Evolutionary conservation across 2,113 vertebrate species (phyloP), one percentile per base, ranked within the genome.

Genomic region (Geococcyx californianus): DNA sequence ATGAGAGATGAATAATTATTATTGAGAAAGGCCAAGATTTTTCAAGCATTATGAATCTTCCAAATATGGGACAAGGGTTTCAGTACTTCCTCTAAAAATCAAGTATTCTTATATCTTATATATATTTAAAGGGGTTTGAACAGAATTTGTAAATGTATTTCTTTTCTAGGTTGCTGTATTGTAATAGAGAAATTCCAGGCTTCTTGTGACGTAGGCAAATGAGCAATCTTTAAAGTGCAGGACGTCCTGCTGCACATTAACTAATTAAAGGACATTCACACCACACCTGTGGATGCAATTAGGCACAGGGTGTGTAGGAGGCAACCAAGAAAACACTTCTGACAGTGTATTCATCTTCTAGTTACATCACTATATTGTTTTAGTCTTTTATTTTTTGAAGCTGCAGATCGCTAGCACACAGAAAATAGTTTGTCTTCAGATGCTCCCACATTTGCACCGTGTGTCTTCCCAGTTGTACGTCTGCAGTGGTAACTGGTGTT

Each of bases 281-380:
- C 7, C 36, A 34, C 7, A 40, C 24, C 51, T 42, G 7, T 58
- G 72, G 36, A 28, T 25, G 24, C 29, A 33, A 3, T 47, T 21
- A 29, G 40, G 55, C 8, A n/a, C 2, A 1, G 34, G 8, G 8
- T 3, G 17, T 9, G 13, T 51, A 4, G 13, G 16, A 23, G 14
- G 44, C 29, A 44, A 25, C 40, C 49, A 64, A 33, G 62, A 34
- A 58, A 81, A 28, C 11, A 15, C 15, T 64, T 63, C 44, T 38
- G 15, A 40, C 14, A 34, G 31, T 34, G 11, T 38, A 62, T 54
- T 54, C 11, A 11, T 19, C 11, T 60, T 66, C 47, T 49, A 13
- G 21, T 66, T 79, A n/a, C 19, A 16, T 67, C 3, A 13, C 31
- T 10, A 7, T 60, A 19, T 24, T 29, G 26, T 9, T 54, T 47